Evolutionary conservation across 2,888 invertebrate species (phyloP), one percentile per base, ranked within the genome.

Genomic region (Drosophila robusta): DNA sequence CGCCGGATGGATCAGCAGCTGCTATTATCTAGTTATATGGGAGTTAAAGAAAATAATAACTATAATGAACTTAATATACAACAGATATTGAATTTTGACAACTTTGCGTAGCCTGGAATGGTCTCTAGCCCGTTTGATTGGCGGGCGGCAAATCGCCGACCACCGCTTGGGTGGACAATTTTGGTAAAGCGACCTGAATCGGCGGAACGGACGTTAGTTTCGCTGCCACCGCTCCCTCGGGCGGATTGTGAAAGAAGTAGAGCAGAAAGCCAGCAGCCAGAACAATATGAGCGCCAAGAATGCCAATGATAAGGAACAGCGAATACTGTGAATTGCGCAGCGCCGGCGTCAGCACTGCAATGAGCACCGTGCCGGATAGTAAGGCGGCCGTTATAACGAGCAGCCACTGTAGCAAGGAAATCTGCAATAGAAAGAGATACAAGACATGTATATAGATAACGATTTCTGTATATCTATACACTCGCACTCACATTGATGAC

Each of bases 231-330:
- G 32, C 14, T 8, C 9, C 3, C 1, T 76, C 78, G 4, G 71
- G 2, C 26, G 81, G 87, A 72, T 24, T 94, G 86, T 96, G 95
- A 81, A 96, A 97, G 91, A 97, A 97, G 87, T 95, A 96, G 65
- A 96, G 87, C 96, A 97, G 96, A 90, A 98, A 98, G 11, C 97
- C 97, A 29, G 96, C 94, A 1, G 98, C 98, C 29, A 98, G 91
- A 16, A 97, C 91, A 51, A 97, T 94, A 91, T 98, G 98, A 71
- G 96, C 95, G 16, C 94, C 93, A 50, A 97, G 90, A 49, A 98
- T 96, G 26, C 94, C 94, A 16, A 93, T 93, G 63, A 95, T 93
- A 16, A 95, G 93, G 56, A 95, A 92, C 47, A 95, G 91, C 41
- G 95, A 95, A 81, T 95, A 93, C 91, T 94, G 94, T 0, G 95